Evolutionary conservation across 2,888 invertebrate species (phyloP), one percentile per base, ranked within the genome.

Genomic region (Taenaris catops): DNA sequence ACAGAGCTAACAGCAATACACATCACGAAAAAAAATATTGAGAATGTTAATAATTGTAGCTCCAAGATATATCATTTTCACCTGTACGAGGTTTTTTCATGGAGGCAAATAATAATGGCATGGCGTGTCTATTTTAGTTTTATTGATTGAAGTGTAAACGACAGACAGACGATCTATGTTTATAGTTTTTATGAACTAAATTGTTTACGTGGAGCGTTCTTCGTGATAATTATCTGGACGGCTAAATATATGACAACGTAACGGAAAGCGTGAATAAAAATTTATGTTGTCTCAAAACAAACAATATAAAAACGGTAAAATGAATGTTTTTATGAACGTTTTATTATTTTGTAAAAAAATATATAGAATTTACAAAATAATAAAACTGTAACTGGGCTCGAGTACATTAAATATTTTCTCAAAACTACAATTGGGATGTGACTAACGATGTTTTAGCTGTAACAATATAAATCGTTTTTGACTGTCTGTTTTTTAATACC

Each of bases 121-220:
- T 37, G 23, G 33, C 31, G 37, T 34, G 34, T 41, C 64, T 72
- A 70, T 72, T 74, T 71, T 54, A 46, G 68, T 69, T 72, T 73
- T 71, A 70, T 67, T 61, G 67, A 70, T 71, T 69, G 53, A 58
- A 60, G 62, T 48, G 53, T 68, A 61, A 64, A 67, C 60, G 31
- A 25, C 31, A 55, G 41, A 50, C 53, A 27, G 21, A 34, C 14
- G 19, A 33, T 40, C 24, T 29, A 34, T 31, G 11, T 32, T 19
- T 36, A 40, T 29, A n/a, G 17, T 29, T 35, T 19, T 36, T 36
- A 36, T 36, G 19, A 36, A 25, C 25, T 29, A 36, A 35, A 36
- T 36, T 36, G 36, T 36, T 36, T 36, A 36, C 19, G 24, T 8
- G 25, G 8, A 14, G 24, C 24, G 16, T 28, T 31, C 19, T 26